A percentile compares a stretch with the other conserved stretches of the same genome.
Evolutionary conservation across 2,113 vertebrate genomes (phyloP).

Genomic region (Aptenodytes patagonicus): DNA sequence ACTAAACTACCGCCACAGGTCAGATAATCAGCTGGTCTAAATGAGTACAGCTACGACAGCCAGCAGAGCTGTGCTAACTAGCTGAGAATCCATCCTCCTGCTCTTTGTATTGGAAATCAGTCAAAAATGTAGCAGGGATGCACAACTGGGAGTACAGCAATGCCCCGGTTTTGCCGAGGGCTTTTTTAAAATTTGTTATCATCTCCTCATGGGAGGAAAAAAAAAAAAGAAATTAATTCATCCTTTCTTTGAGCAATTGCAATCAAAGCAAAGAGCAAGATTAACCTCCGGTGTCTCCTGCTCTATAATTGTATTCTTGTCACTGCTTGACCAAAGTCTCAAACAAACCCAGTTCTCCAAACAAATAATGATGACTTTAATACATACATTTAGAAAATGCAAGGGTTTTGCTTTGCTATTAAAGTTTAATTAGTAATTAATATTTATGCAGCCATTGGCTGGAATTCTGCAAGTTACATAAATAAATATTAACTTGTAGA

Average conservation of each 20-base stretch:
- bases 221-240: not conserved
- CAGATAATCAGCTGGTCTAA: not conserved
- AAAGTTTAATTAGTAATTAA: slow-evolving; percentile 76
- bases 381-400: slow-evolving; percentile 24
- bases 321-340: not conserved
- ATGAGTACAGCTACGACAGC: not conserved
- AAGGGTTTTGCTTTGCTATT: slow-evolving; percentile 36
- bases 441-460: slow-evolving; percentile 70
- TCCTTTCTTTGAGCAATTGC: not conserved
- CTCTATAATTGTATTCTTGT: not conserved
- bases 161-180: not conserved
- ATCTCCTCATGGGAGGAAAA: not conserved
- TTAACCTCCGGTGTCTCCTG: not conserved
- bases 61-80: not conserved
- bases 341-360: slow-evolving; percentile 11
- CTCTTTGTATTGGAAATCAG: not conserved
- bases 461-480: slow-evolving; percentile 58
- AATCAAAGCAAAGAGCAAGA: not conserved
- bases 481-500: slow-evolving; percentile 74
- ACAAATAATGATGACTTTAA: slow-evolving; percentile 19
- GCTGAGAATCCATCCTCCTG: not conserved
- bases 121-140: not conserved
- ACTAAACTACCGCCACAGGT: not conserved
- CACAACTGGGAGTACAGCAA: not conserved
- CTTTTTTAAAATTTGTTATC: not conserved